Percentiles rank a stretch among this genome's conserved stretches.
These are phyloP conservation scores for Brienomyrus longianalis DNA, from an alignment of 2,113 vertebrate species.

Conservation along the genomic window DNA sequence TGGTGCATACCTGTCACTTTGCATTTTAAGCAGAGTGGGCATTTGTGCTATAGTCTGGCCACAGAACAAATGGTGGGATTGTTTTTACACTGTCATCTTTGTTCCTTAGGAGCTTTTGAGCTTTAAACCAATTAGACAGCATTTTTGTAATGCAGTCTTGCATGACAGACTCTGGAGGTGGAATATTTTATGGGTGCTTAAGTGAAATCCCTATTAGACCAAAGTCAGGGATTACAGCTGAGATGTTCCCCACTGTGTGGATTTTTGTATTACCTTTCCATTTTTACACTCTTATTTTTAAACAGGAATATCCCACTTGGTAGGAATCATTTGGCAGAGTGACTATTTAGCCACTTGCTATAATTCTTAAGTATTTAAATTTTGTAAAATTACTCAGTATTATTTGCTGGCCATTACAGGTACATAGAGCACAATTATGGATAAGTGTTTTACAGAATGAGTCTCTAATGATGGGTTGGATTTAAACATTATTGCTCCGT, in stretches of 20 bases:
- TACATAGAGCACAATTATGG: neutral
- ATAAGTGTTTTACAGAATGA: neutral
- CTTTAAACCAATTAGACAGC: neutral
- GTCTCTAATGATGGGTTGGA: neutral
- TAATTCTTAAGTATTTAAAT: neutral
- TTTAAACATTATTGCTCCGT: neutral
- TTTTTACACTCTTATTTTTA: neutral
- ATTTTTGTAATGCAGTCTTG: neutral
- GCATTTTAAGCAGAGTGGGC: neutral
- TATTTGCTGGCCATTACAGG: neutral
- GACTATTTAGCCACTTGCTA: neutral
- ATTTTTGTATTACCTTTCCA: neutral
- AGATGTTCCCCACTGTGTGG: neutral
- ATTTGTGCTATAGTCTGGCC: neutral
- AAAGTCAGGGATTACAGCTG: neutral
- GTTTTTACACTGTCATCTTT: neutral
- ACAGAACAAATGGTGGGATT: neutral
- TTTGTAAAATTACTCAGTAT: neutral
- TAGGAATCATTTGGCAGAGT: neutral
- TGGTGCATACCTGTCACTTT: neutral
- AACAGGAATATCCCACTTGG: neutral
- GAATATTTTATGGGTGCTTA: neutral
- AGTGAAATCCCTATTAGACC: constrained; percentile 2
- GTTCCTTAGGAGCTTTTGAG: neutral
- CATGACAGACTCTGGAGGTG: neutral